These are phyloP conservation scores for Gastracanthus pulcherrimus DNA, from an alignment of 2,888 invertebrate genomes.

Conservation along the genomic window DNA sequence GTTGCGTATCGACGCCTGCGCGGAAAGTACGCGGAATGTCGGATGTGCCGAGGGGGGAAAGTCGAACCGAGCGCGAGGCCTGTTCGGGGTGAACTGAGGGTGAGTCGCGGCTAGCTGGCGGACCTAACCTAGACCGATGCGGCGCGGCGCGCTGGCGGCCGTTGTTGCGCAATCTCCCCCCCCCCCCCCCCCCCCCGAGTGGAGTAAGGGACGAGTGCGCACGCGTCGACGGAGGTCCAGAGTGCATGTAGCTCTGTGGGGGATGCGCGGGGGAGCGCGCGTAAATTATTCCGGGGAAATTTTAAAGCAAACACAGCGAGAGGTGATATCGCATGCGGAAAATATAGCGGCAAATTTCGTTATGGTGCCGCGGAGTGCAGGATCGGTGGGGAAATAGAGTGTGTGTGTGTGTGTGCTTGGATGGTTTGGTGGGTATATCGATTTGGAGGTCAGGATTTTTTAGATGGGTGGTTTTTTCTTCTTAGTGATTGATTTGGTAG, in stretches of 20 bases:
- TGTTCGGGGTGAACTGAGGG: constrained; percentile 53
- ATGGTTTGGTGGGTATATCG: not conserved
- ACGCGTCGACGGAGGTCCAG: not conserved
- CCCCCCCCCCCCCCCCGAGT: no score
- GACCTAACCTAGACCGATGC: constrained; percentile 30
- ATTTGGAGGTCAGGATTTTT: no score
- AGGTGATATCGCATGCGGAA: constrained; percentile 16
- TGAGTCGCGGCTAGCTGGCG: not conserved
- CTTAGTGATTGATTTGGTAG: no score
- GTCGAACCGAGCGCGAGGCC: constrained; percentile 41
- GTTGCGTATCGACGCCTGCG: no score
- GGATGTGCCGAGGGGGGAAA: not conserved
- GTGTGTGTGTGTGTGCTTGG: not conserved
- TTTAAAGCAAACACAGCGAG: constrained; percentile 17
- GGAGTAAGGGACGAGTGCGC: not conserved
- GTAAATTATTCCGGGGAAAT: constrained; percentile 45
- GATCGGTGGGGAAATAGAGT: not conserved
- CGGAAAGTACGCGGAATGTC: not conserved
- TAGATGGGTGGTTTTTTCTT: not conserved
- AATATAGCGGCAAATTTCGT: constrained; percentile 29
- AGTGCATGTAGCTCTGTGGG: not conserved
- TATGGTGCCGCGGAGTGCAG: not conserved
- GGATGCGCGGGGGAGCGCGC: not conserved
- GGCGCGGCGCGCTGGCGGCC: not conserved
- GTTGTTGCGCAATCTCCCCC: not conserved